Evolutionary conservation across 2,113 vertebrate genomes (phyloP).

Genomic region (Balaenoptera acutorostrata): DNA sequence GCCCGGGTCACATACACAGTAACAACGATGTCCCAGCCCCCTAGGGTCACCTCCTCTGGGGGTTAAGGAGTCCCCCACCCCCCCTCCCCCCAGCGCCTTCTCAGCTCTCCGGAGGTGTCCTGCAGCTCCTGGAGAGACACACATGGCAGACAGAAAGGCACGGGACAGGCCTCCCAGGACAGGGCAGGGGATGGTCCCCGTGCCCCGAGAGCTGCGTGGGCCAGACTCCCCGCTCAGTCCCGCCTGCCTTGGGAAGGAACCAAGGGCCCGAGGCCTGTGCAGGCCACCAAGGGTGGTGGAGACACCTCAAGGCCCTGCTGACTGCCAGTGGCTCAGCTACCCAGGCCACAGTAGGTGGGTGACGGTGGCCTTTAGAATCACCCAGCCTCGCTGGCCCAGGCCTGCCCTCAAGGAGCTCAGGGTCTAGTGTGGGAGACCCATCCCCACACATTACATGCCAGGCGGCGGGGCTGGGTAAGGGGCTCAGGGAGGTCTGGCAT

Average conservation of each 20-base stretch:
- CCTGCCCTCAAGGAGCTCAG: background rate
- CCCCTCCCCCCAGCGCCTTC: no score
- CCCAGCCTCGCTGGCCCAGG: background rate
- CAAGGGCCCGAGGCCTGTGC: no score
- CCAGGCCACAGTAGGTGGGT: background rate
- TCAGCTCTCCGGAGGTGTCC: background rate
- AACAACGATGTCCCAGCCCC: no score
- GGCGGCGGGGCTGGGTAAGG: accelerated
- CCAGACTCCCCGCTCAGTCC: background rate
- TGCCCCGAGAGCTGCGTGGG: background rate
- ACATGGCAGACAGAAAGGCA: background rate
- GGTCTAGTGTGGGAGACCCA: background rate
- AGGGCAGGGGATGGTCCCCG: background rate
- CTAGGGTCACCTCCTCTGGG: background rate
- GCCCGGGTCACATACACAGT: background rate
- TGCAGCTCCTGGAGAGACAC: background rate
- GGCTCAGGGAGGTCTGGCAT: no score
- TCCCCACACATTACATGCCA: no score
- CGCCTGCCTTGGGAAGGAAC: background rate
- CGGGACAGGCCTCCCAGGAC: background rate
- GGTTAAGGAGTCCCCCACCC: background rate
- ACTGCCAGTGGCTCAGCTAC: background rate
- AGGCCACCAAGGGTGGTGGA: no score
- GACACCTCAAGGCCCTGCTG: background rate
- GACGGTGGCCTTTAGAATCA: background rate